A percentile compares a stretch with the other conserved stretches of the same genome.
Conservation (phyloP, 2,888 invertebrate species). For the Pyrrhia umbra region DNA sequence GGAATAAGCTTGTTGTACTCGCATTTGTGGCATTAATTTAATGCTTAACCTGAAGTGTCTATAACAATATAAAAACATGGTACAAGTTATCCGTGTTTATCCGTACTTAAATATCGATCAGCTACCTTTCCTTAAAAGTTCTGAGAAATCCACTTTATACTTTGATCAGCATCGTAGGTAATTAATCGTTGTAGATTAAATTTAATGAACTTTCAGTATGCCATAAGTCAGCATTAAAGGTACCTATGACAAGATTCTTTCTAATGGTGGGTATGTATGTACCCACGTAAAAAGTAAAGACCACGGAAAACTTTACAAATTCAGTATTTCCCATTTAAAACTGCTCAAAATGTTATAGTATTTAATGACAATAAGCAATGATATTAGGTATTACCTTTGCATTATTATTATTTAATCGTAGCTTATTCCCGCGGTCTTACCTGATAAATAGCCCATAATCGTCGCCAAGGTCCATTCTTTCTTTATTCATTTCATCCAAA, state of each 20-base stretch:
- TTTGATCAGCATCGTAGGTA: conserved; percentile 40
- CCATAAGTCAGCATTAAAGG: background rate
- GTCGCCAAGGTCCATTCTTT: no score
- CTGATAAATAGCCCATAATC: no score
- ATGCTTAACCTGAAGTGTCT: background rate
- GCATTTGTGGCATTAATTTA: background rate
- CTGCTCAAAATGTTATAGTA: no score
- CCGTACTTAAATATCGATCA: conserved; percentile 45
- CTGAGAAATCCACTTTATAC: conserved; percentile 37
- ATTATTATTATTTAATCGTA: no score
- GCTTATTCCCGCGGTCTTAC: no score
- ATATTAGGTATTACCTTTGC: no score
- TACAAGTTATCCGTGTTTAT: conserved; percentile 14
- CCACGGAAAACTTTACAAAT: no score
- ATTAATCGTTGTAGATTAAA: conserved; percentile 49
- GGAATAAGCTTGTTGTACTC: background rate
- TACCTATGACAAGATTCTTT: background rate
- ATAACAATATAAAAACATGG: background rate
- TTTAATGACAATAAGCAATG: no score
- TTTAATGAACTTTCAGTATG: conserved; percentile 31
- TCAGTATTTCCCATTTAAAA: no score
- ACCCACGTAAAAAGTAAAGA: background rate
- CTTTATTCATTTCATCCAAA: no score
- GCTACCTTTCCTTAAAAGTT: conserved; percentile 39
- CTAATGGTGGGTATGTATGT: no score